phyloP scores from a whole-genome alignment of 2,797 vertebrate genomes.

The Mareca penelope region DNA sequence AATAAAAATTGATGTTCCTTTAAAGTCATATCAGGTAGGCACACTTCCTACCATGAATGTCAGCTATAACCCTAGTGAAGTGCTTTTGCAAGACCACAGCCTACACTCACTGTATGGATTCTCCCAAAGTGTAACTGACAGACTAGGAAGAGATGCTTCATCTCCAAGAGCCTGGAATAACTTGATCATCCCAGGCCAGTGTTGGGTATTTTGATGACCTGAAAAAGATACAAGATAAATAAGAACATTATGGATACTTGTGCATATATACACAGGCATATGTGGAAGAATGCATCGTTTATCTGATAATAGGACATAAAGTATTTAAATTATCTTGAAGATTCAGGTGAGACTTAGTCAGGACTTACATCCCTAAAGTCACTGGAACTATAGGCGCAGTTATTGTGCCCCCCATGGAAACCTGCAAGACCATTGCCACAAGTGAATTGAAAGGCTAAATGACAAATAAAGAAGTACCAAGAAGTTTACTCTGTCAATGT shows the following conservation, averaged over 20 bases:
- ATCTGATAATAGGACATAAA: background rate
- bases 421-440: background rate
- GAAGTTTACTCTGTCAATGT: background rate
- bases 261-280: background rate
- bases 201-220: background rate
- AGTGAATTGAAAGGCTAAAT: background rate
- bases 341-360: background rate
- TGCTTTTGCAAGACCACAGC: background rate
- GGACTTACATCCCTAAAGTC: background rate
- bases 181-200: background rate
- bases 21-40: background rate
- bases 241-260: background rate
- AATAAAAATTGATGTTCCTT: background rate
- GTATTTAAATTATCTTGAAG: background rate
- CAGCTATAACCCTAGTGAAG: background rate
- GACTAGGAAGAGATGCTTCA: background rate
- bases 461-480: background rate
- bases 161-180: background rate
- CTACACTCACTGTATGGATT: background rate
- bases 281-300: background rate
- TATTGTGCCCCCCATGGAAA: background rate
- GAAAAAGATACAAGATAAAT: background rate
- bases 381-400: background rate
- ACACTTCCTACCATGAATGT: background rate
- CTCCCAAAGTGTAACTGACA: background rate